Conservation (phyloP, 2,888 invertebrate genomes). For the Amorpha juglandis region DNA sequence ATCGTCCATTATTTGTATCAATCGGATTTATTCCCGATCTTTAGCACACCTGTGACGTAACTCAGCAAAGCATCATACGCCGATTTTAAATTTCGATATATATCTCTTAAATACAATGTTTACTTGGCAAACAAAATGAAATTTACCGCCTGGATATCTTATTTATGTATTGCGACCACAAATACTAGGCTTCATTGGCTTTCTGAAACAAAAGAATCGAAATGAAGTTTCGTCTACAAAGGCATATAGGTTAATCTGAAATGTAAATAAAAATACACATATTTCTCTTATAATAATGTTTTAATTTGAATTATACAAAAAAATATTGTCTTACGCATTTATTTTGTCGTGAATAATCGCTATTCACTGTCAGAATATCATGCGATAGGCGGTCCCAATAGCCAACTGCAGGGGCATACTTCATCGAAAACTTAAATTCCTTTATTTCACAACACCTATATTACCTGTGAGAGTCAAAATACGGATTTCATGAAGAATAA, state of each 20-base stretch:
- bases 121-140: slow-evolving; percentile 44
- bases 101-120: slow-evolving; percentile 40
- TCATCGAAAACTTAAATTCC: slow-evolving; percentile 75
- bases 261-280: slow-evolving; percentile 52
- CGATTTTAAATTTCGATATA: slow-evolving; percentile 39
- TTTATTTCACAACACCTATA: slow-evolving; percentile 58
- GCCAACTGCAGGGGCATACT: slow-evolving; percentile 42
- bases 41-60: slow-evolving; percentile 54
- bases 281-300: slow-evolving; percentile 33
- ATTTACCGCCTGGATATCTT: slow-evolving; percentile 45
- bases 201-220: slow-evolving; percentile 80
- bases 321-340: slow-evolving; percentile 51
- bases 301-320: slow-evolving; percentile 60
- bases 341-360: slow-evolving; percentile 51
- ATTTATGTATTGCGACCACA: slow-evolving; percentile 49
- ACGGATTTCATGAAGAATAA: slow-evolving; percentile 46
- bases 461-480: slow-evolving; percentile 41
- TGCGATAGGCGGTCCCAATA: slow-evolving; percentile 55
- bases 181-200: slow-evolving; percentile 40
- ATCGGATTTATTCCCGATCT: slow-evolving; percentile 35
- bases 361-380: slow-evolving; percentile 58
- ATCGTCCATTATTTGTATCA: slow-evolving; percentile 65
- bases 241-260: slow-evolving; percentile 70
- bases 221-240: slow-evolving; percentile 73
- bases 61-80: slow-evolving; percentile 48